Evolutionary conservation across 2,888 invertebrate species (phyloP).

Genomic region (Dimorphilus gyrociliatus): DNA sequence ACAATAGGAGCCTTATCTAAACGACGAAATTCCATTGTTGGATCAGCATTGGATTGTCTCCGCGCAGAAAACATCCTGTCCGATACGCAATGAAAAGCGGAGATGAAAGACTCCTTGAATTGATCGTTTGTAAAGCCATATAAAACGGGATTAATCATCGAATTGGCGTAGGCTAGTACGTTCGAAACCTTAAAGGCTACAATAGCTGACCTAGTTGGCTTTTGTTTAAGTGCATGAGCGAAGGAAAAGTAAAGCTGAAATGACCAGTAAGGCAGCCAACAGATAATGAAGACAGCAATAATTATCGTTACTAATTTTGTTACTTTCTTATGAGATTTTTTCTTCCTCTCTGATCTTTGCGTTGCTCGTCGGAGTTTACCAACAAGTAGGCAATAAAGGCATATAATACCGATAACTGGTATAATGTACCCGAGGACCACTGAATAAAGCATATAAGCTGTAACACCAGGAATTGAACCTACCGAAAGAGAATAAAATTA

Average conservation of each 20-base stretch:
- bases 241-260: conserved; percentile 8
- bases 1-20: too few relatives aligned
- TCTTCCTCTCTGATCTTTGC: background rate
- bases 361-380: background rate
- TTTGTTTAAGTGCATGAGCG: too few relatives aligned
- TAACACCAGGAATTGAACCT: conserved; percentile 4
- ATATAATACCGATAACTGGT: conserved; percentile 9
- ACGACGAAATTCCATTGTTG: too few relatives aligned
- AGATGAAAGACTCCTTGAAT: conserved; percentile 12
- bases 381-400: conserved; percentile 11
- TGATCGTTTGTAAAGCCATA: conserved; percentile 14
- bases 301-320: conserved; percentile 9
- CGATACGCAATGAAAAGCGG: conserved; percentile 10
- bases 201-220: too few relatives aligned
- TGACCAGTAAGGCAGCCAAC: conserved; percentile 11
- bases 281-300: conserved; percentile 8
- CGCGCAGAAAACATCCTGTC: conserved; percentile 4
- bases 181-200: conserved; percentile 10
- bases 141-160: conserved; percentile 12
- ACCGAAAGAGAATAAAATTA: too few relatives aligned
- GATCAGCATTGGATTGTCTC: too few relatives aligned
- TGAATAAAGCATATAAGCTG: conserved; percentile 8
- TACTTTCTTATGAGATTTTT: conserved; percentile 7
- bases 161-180: conserved; percentile 12
- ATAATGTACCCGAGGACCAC: conserved; percentile 7